Conservation (phyloP, 2,113 vertebrate genomes). For the Antennarius striatus region DNA sequence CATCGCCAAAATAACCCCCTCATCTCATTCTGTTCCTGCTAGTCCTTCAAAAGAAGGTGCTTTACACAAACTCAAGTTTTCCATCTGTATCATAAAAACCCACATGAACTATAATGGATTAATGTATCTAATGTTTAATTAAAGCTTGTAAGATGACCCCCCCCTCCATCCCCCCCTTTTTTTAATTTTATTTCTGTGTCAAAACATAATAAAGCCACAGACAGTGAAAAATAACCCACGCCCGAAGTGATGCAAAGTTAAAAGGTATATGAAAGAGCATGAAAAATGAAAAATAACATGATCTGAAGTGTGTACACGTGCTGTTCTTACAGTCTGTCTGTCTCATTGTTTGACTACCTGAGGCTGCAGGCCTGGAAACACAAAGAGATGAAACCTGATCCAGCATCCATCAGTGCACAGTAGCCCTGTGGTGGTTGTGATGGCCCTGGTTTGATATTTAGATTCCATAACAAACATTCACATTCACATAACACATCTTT, state of each 20-base stretch:
- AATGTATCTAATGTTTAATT: constrained; percentile 13
- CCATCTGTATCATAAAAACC: constrained; percentile 60
- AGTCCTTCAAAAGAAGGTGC: constrained; percentile 84
- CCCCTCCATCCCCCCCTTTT: not conserved
- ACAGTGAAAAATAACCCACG: constrained; percentile 5
- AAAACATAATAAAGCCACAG: constrained; percentile 14
- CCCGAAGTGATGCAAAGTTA: constrained; percentile 47
- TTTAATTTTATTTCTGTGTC: not conserved
- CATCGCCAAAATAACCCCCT: constrained; percentile 94
- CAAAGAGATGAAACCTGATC: constrained; percentile 55
- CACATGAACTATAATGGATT: constrained; percentile 26
- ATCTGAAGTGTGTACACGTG: constrained; percentile 3
- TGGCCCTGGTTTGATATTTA: constrained; percentile 14
- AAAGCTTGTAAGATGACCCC: constrained; percentile 15
- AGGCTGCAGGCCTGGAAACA: constrained; percentile 54
- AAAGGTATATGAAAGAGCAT: not conserved
- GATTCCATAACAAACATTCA: constrained; percentile 12
- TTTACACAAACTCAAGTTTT: constrained; percentile 89
- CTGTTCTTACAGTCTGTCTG: constrained; percentile 23
- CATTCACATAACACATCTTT: not conserved
- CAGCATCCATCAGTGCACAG: constrained; percentile 39
- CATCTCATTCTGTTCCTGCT: constrained; percentile 95
- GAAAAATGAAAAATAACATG: constrained; percentile 3
- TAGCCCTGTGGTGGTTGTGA: constrained; percentile 8
- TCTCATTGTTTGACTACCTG: constrained; percentile 31